Evolutionary conservation across 2,888 invertebrate species (phyloP).

Genomic region (Drosophila kanekoi): DNA sequence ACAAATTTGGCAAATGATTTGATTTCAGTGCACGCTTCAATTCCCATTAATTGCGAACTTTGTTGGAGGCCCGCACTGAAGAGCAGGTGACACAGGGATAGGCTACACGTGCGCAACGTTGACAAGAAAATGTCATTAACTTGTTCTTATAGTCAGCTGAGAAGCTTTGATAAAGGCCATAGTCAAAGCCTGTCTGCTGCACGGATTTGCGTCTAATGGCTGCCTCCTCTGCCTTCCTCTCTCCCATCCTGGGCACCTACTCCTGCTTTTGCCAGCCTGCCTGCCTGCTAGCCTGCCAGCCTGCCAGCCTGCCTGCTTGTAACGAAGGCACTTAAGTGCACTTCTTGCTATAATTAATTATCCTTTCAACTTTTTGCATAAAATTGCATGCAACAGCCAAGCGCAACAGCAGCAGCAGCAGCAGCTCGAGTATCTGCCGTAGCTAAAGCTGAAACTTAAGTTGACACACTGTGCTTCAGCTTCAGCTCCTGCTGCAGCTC

Average conservation of each 20-base stretch:
- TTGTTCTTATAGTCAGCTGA: slow-evolving; percentile 78
- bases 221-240: neutral
- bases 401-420: slow-evolving; percentile 27
- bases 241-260: neutral
- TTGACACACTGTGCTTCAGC: slow-evolving; percentile 21
- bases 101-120: slow-evolving; percentile 47
- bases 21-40: slow-evolving; percentile 66
- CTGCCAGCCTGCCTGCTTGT: slow-evolving; percentile 53
- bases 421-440: slow-evolving; percentile 35
- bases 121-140: slow-evolving; percentile 80
- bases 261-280: neutral
- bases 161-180: slow-evolving; percentile 75
- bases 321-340: slow-evolving; percentile 80
- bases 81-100: slow-evolving; percentile 20
- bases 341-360: slow-evolving; percentile 83
- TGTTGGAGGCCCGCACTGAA: too few relatives aligned
- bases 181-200: slow-evolving; percentile 69
- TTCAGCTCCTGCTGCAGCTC: slow-evolving; percentile 8
- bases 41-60: slow-evolving; percentile 65
- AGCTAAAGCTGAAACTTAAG: slow-evolving; percentile 30
- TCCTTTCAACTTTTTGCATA: slow-evolving; percentile 79
- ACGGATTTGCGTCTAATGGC: slow-evolving; percentile 75
- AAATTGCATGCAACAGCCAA: slow-evolving; percentile 76
- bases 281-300: slow-evolving; percentile 1
- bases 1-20: slow-evolving; percentile 76